Base-by-base conservation (phyloP, 2,888 invertebrate genomes). In the Caenorhabditis zanzibari region DNA sequence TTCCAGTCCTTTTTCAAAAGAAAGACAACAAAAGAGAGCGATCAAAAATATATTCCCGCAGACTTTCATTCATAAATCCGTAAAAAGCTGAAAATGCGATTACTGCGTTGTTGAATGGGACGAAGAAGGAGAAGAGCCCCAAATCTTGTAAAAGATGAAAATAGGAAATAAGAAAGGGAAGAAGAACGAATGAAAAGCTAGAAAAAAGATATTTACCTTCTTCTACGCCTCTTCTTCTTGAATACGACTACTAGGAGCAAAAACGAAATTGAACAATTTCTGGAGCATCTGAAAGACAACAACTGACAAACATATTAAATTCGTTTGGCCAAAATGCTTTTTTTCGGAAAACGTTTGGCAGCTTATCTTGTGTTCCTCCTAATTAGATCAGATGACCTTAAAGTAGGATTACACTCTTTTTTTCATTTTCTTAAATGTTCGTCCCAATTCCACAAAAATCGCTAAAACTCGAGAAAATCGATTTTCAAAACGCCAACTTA, bases 61-160 rank as follows among this genome's bases (percentile, higher is more conserved):
- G 22, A 14, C 24, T 61, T 44, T 61, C 61, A 61, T 64, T 61
- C 61, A 61, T 61, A 61, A 61, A 61, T 38, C 49, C 49, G 63
- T 32, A 26, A n/a, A 58, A 19, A 58, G 58, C 68, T 68, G 68
- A 68, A 68, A 68, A 68, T 68, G 35, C 41, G 68, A 68, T 68
- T 68, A 68, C 68, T 54, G 54, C 68, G n/a, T 54, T 68, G 38
- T 68, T 68, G 68, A 68, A 68, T 68, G 38, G 38, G 26, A 54
- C 54, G 26, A 5, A 49, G 49, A 22, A 49, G 49, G 19, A 10
- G 19, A 19, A 10, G 49, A 47, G 44, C 2, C 35, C 2, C 59
- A 38, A 38, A 12, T 35, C 19, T n/a, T 52, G 9, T 4, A 26
- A 26, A 54, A 54, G 24, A 54, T 41, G 61, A 41, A 41, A 38